These are phyloP conservation scores for Tenualosa ilisha DNA, from an alignment of 2,797 vertebrate species.

Conservation along the genomic window DNA sequence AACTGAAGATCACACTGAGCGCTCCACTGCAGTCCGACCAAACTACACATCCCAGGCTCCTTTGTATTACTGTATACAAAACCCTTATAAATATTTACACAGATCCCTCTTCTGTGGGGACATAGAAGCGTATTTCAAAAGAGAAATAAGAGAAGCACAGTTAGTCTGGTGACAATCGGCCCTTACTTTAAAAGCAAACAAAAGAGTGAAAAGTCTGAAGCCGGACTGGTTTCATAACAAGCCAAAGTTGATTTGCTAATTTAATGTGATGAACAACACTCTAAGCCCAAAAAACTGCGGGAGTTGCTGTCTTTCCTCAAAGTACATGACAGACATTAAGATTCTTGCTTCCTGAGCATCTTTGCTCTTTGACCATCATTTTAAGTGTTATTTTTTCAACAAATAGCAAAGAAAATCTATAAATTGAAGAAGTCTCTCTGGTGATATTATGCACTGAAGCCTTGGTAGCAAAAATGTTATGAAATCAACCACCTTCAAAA, in stretches of 20 bases:
- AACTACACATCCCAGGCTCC: background rate
- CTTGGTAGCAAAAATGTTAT: background rate
- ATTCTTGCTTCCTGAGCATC: no score
- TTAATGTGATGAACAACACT: no score
- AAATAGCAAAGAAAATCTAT: background rate
- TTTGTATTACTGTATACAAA: background rate
- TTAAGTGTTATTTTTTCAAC: background rate
- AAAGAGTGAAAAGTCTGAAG: no score
- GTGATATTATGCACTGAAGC: background rate
- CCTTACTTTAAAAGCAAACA: no score
- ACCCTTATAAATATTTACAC: background rate
- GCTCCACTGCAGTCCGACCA: background rate
- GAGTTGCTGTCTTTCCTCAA: no score
- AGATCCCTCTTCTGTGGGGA: background rate
- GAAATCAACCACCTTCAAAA: conserved; percentile 11
- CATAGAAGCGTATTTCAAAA: background rate
- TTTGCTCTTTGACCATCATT: no score
- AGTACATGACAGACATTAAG: no score
- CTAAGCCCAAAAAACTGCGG: no score
- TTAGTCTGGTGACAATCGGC: no score
- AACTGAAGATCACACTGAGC: background rate
- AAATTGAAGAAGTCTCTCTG: background rate
- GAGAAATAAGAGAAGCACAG: background rate
- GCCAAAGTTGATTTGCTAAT: no score
- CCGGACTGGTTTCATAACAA: no score